A percentile compares a stretch with the other conserved stretches of the same genome.
These are phyloP conservation scores for Drosophila persimilis DNA, from an alignment of 1,140 invertebrate genomes.

Conservation along the genomic window DNA sequence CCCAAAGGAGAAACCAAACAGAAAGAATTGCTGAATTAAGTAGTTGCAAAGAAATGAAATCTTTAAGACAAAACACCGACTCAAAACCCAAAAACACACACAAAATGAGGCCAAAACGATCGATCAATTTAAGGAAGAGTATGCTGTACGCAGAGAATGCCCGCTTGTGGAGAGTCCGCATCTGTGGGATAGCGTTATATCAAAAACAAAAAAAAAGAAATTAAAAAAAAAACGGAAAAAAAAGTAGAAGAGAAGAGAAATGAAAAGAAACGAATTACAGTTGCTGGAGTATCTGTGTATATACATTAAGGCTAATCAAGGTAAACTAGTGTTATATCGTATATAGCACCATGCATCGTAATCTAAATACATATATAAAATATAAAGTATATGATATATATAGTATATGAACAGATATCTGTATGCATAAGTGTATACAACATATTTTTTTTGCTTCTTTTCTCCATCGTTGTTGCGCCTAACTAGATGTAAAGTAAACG, in stretches of 20 bases:
- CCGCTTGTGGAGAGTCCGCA: constrained; percentile 15
- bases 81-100: constrained; percentile 38
- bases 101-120: constrained; percentile 39
- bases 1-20: constrained; percentile 37
- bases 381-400: constrained; percentile 15
- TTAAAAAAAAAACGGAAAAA: background rate
- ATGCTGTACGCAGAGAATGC: background rate
- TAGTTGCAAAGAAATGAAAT: constrained; percentile 57
- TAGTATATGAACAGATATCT: constrained; percentile 10
- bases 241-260: background rate
- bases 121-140: constrained; percentile 26
- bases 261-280: constrained; percentile 1
- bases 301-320: constrained; percentile 59
- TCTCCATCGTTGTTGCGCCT: constrained; percentile 56
- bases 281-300: constrained; percentile 44
- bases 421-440: constrained; percentile 4
- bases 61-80: constrained; percentile 56
- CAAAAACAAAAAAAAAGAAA: constrained; percentile 1
- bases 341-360: constrained; percentile 51
- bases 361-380: constrained; percentile 29
- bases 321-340: constrained; percentile 59
- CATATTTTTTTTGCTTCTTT: constrained; percentile 44
- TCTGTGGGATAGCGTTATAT: constrained; percentile 48
- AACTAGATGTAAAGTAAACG: constrained; percentile 54
- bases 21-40: constrained; percentile 78